phyloP scores from a whole-genome alignment of 2,888 invertebrate genomes.

The Stenoptilia bipunctidactyla region DNA sequence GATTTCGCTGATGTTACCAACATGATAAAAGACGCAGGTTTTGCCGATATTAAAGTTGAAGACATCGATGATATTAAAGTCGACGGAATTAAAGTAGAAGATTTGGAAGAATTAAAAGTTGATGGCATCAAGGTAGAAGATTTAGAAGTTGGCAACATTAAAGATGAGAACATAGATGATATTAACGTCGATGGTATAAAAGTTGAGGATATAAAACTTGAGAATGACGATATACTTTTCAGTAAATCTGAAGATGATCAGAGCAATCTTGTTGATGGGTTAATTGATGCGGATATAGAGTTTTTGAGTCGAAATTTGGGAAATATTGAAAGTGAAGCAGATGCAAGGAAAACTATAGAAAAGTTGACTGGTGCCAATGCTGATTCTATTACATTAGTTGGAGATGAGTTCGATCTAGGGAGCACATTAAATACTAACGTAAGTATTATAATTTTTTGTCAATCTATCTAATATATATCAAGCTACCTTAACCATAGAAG shows the following conservation, averaged over 20 bases:
- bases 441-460: conserved; percentile 22
- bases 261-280: conserved; percentile 51
- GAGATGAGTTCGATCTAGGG: conserved; percentile 63
- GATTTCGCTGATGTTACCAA: conserved; percentile 45
- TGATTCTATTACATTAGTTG: conserved; percentile 56
- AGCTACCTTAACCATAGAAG: too few species aligned
- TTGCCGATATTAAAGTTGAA: conserved; percentile 59
- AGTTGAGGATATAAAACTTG: conserved; percentile 57
- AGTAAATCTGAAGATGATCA: conserved; percentile 47
- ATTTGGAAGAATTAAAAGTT: conserved; percentile 50
- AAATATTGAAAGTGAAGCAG: conserved; percentile 63
- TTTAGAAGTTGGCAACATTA: conserved; percentile 43
- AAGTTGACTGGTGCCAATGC: conserved; percentile 61
- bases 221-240: conserved; percentile 48
- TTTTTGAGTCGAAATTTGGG: conserved; percentile 62
- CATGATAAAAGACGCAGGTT: conserved; percentile 48
- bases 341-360: conserved; percentile 65
- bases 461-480: too few species aligned
- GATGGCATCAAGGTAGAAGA: conserved; percentile 57
- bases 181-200: conserved; percentile 48
- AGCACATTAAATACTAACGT: conserved; percentile 53
- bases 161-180: conserved; percentile 52
- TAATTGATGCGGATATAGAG: conserved; percentile 62
- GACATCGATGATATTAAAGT: conserved; percentile 62
- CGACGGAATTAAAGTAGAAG: conserved; percentile 53